Evolutionary conservation across 2,888 invertebrate species (phyloP), one percentile per base, ranked within the genome.

Genomic region (Seira musarum): DNA sequence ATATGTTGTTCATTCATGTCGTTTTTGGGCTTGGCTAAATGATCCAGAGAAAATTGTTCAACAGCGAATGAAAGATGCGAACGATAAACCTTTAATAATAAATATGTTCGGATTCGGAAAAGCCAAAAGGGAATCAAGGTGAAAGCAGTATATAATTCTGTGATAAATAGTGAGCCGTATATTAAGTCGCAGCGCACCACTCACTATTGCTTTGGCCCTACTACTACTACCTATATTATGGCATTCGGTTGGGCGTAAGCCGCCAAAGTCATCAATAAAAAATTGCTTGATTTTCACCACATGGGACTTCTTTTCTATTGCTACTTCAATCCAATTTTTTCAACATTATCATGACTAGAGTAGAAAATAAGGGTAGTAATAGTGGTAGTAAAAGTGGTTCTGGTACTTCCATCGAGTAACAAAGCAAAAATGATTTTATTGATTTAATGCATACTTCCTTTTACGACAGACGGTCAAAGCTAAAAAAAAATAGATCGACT

Each of bases 161-260:
- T n/a, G 53, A 53, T 53, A 53, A 53, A 53, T 53, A 53, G 15
- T 53, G 15, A 30, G 30, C 30, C 30, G 30, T 53, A 53, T 17
- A 53, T 30, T 30, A 5, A 30, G 30, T 30, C 30, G 8, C 30
- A 5, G 30, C 30, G 30, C 30, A 30, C 8, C 30, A 30, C 3
- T 30, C 30, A 8, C 30, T 8, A n/a, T 30, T 2, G 8, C 35
- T 21, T 40, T n/a, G 68, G 72, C 24, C 19, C 64, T 13, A 13
- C 53, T 75, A 19, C 21, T 17, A 30, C 30, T 30, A 30, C 30
- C 30, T 30, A 30, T 8, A 75, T 67, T 75, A 61, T 35, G 75
- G 40, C 24, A 6, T 25, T 75, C 67, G 30, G 75, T 25, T 75
- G 75, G 30, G 75, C 1, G 19, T 75, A 68, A 68, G 67, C 53